Base-by-base conservation (phyloP, 2,113 vertebrate genomes). In the Anolis carolinensis region DNA sequence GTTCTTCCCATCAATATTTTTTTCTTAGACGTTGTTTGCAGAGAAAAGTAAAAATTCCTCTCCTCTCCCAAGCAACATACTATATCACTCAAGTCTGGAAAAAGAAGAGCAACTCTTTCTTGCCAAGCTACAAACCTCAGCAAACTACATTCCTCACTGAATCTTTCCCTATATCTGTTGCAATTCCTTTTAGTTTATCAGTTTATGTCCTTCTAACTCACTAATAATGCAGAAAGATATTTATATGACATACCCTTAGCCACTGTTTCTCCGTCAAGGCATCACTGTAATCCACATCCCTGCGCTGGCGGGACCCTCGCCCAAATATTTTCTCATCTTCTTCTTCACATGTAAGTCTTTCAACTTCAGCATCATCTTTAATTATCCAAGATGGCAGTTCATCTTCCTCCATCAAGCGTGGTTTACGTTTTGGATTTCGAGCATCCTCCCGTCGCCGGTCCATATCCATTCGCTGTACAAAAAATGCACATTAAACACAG, bases 241-340 rank as follows among this genome's bases (percentile, higher is more conserved):
- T 81, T 27, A 1, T 13, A 30, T 50, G 62, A 92, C 96, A 79
- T 96, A 98, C 98, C 96, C 97, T 93, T 48, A 99, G 96, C 99
- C 99, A 99, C 89, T 99, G 99, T 85, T 99, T 99, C 94, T 99
- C 99, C 0, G 99, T 99, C 88, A 99, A 97, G 4, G 98, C 97
- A 52, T 99, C 99, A 6, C 98, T 99, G 94, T 99, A 99, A 94
- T 99, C 99, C 87, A 99, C 98, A 67, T 99, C 98, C 68, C 98
- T 97, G 72, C 99, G 97, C 52, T 97, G 97, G 72, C 99, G 98
- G 6, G 99, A 99, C 7, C 99, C 99, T 71, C 99, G 95, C 1
- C 98, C 98, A 4, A 99, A 99, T 95, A 99, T 98, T 90, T 99
- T 99, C 93, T 99, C 98, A 52, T 99, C 98, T 72, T 99, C 99